Percentiles rank a stretch among this genome's conserved stretches.
Conservation (phyloP, 2,113 vertebrate genomes). For the Perca fluviatilis region DNA sequence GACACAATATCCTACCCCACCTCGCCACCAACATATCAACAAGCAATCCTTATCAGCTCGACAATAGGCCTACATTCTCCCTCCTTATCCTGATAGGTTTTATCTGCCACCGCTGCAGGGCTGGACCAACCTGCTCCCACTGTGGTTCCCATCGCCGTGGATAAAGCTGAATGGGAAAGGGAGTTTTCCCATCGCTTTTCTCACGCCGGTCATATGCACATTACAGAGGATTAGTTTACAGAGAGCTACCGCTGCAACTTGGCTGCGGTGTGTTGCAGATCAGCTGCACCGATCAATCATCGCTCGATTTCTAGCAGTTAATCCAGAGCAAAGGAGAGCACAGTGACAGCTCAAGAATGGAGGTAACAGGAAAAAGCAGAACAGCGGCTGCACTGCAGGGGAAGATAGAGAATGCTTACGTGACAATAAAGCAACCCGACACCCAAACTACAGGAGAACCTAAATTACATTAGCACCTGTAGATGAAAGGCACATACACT, state of each 20-base stretch:
- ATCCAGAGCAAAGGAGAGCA: not conserved
- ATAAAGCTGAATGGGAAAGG: slow-evolving; percentile 24
- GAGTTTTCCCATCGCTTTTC: slow-evolving; percentile 43
- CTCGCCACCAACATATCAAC: slow-evolving; percentile 15
- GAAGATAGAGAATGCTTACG: not conserved
- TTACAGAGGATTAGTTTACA: slow-evolving; percentile 47
- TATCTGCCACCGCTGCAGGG: slow-evolving; percentile 25
- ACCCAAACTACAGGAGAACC: not conserved
- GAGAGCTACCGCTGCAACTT: not conserved
- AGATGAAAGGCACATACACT: too few relatives aligned
- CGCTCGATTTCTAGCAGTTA: slow-evolving; percentile 12
- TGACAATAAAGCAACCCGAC: slow-evolving; percentile 9
- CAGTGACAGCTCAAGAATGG: not conserved
- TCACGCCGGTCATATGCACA: slow-evolving; percentile 43
- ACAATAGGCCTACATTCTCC: slow-evolving; percentile 29
- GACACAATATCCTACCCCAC: slow-evolving; percentile 7
- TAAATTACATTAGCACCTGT: too few relatives aligned
- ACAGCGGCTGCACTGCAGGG: slow-evolving; percentile 1
- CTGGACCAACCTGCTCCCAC: not conserved
- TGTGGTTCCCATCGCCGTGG: not conserved
- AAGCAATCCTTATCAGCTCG: slow-evolving; percentile 31
- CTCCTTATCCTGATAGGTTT: not conserved
- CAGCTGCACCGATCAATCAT: slow-evolving; percentile 29
- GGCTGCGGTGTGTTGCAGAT: not conserved
- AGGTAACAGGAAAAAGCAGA: slow-evolving; percentile 10